A percentile compares a stretch with the other conserved stretches of the same genome.
phyloP scores from a whole-genome alignment of 1,140 invertebrate species.

The Pemphigus obesinymphae region DNA sequence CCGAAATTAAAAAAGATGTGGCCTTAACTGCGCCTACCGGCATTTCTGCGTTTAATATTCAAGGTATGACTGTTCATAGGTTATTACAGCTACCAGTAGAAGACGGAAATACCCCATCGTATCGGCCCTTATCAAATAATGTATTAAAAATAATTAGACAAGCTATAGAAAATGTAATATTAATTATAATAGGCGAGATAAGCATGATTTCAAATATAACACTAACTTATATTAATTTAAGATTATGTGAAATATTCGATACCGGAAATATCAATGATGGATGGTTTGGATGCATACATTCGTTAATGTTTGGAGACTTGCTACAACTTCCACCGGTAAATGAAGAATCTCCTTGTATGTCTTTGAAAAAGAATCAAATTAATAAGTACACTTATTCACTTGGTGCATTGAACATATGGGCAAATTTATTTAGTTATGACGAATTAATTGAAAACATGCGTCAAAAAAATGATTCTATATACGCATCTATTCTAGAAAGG shows the following conservation, averaged over 20 bases:
- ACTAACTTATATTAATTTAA: constrained; percentile 43
- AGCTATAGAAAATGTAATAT: constrained; percentile 47
- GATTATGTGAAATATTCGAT: constrained; percentile 44
- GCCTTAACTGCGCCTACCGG: constrained; percentile 47
- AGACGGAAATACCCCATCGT: constrained; percentile 44
- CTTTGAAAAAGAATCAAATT: not conserved
- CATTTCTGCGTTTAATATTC: constrained; percentile 47
- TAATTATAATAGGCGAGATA: constrained; percentile 49
- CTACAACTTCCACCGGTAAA: constrained; percentile 49
- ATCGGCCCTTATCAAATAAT: constrained; percentile 44
- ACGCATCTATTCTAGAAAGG: not conserved
- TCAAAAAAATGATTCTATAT: constrained; percentile 31
- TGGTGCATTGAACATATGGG: not conserved
- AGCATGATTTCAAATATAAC: constrained; percentile 50
- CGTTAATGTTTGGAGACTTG: constrained; percentile 48
- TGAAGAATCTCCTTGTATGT: constrained; percentile 39
- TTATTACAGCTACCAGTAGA: constrained; percentile 47
- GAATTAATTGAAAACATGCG: constrained; percentile 39
- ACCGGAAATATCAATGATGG: constrained; percentile 42
- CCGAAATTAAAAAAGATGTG: constrained; percentile 44
- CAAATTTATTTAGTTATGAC: constrained; percentile 26
- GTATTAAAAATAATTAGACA: constrained; percentile 46
- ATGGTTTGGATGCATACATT: constrained; percentile 43
- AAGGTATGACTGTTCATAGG: constrained; percentile 47
- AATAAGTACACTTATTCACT: not conserved